Conservation (phyloP, 1,140 invertebrate species). For the Papilio aristodemus region DNA sequence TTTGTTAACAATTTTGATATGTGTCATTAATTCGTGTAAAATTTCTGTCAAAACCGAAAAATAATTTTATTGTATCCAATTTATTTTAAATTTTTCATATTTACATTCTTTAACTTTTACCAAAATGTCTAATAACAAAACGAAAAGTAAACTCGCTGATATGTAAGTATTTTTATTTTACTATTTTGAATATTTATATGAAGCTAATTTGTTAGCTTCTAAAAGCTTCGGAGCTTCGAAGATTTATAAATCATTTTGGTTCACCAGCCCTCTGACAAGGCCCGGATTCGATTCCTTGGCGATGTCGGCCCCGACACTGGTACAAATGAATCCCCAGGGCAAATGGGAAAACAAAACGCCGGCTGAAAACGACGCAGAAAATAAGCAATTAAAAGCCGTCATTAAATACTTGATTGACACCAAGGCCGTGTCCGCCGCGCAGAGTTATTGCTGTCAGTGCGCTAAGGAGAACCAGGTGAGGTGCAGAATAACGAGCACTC, state of each 20-base stretch:
- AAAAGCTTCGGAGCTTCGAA: not conserved
- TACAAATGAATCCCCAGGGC: conserved; percentile 66
- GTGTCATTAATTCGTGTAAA: not conserved
- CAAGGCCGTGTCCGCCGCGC: conserved; percentile 61
- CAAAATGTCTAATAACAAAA: not conserved
- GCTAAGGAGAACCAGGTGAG: conserved; percentile 52
- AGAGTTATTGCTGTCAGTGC: conserved; percentile 68
- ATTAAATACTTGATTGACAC: conserved; percentile 61
- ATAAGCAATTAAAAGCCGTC: conserved; percentile 46
- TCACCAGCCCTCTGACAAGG: conserved; percentile 54
- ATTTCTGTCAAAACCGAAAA: not conserved
- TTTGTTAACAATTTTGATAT: not conserved
- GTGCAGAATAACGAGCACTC: not conserved
- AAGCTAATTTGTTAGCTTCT: not conserved
- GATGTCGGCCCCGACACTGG: conserved; percentile 60
- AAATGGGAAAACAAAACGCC: conserved; percentile 66
- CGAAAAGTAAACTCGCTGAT: conserved; percentile 4
- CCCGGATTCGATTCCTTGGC: conserved; percentile 61
- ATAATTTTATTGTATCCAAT: not conserved
- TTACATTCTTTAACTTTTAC: not conserved
- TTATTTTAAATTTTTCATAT: not conserved
- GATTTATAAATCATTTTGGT: not conserved
- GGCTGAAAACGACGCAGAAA: conserved; percentile 54
- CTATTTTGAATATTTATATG: no score
- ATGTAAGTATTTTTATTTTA: conserved; percentile 15